Conservation (phyloP, 2,113 vertebrate genomes). For the Symphodus melops region DNA sequence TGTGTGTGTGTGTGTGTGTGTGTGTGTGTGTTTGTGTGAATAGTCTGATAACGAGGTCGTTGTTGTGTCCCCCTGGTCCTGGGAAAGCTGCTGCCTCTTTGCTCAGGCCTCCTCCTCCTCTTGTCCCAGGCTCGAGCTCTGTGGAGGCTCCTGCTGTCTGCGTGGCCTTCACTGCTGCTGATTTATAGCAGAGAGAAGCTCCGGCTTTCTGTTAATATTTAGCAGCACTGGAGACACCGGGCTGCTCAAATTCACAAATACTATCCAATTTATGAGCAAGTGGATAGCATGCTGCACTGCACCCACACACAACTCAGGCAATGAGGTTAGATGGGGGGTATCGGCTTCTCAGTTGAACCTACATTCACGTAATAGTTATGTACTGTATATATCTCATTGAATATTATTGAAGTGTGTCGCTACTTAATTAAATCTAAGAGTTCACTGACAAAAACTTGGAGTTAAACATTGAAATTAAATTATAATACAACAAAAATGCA, state of each 20-base stretch:
- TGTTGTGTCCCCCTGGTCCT: constrained; percentile 68
- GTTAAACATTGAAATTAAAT: too few relatives aligned
- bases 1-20: constrained; percentile 29
- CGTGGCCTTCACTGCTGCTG: constrained; percentile 88
- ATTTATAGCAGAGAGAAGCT: constrained; percentile 85
- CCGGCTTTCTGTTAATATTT: constrained; percentile 92
- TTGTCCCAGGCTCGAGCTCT: constrained; percentile 22
- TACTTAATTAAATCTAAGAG: neutral
- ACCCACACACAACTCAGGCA: constrained; percentile 22
- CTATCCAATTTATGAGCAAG: constrained; percentile 51
- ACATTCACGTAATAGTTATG: neutral
- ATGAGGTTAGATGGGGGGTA: neutral
- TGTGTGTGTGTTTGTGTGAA: constrained; percentile 49
- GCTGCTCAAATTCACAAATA: constrained; percentile 40
- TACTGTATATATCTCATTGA: too few relatives aligned
- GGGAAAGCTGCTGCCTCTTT: constrained; percentile 78
- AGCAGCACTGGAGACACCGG: constrained; percentile 78
- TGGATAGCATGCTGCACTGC: constrained; percentile 24
- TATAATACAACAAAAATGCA: too few relatives aligned
- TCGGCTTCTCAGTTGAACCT: neutral
- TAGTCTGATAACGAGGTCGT: constrained; percentile 72
- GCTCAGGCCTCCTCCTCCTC: constrained; percentile 33
- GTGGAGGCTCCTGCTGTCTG: constrained; percentile 81
- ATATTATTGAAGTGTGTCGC: too few relatives aligned
- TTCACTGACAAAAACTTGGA: neutral